These are phyloP conservation scores for Austrofundulus limnaeus DNA, from an alignment of 2,113 vertebrate genomes.

Conservation along the genomic window DNA sequence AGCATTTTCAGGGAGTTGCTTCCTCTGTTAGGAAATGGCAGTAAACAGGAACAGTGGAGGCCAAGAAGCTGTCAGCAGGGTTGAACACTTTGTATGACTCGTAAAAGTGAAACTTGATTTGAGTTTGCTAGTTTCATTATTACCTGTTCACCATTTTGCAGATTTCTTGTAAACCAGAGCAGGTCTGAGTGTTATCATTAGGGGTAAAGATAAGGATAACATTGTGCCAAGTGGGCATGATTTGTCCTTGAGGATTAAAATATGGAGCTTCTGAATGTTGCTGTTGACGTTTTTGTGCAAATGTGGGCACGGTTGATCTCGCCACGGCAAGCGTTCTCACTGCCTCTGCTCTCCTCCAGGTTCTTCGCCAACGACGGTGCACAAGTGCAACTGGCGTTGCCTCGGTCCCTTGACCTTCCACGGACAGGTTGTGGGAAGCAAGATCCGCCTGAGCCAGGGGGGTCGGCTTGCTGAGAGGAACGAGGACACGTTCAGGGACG, in stretches of 20 bases:
- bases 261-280: not conserved
- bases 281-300: too few relatives aligned
- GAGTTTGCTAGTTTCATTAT: not conserved
- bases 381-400: constrained; percentile 34
- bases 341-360: constrained; percentile 1
- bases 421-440: constrained; percentile 60
- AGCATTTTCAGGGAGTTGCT: not conserved
- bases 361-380: not conserved
- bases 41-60: not conserved
- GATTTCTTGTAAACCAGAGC: not conserved
- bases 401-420: constrained; percentile 79
- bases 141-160: not conserved
- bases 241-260: not conserved
- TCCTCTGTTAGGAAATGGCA: not conserved
- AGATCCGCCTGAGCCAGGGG: constrained; percentile 66
- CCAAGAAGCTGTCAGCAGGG: not conserved
- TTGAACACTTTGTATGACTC: not conserved
- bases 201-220: not conserved
- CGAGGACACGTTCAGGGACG: constrained; percentile 69
- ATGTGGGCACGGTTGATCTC: too few relatives aligned
- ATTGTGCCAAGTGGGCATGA: not conserved
- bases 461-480: constrained; percentile 55
- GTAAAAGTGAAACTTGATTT: not conserved
- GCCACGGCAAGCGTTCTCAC: too few relatives aligned
- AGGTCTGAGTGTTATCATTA: not conserved